phyloP scores from a whole-genome alignment of 2,113 vertebrate species.

The Heptranchias perlo region DNA sequence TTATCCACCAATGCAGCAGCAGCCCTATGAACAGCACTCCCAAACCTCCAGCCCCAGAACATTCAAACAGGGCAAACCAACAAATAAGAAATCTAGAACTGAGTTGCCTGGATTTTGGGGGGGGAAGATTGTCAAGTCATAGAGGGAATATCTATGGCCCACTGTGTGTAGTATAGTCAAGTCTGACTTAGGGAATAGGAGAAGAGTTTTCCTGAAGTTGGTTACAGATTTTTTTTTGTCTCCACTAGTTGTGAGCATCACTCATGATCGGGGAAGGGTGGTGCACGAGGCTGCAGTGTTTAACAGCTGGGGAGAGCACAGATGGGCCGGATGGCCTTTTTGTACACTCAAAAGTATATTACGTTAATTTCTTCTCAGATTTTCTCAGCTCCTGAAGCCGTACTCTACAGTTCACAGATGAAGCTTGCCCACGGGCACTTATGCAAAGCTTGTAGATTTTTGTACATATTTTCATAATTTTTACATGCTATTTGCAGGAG shows the following conservation, averaged over 20 bases:
- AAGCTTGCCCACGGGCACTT: background rate
- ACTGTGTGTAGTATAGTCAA: background rate
- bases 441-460: background rate
- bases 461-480: background rate
- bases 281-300: background rate
- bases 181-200: background rate
- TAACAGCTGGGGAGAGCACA: background rate
- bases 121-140: background rate
- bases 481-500: background rate
- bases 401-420: background rate
- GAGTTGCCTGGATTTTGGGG: background rate
- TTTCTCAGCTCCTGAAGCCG: background rate
- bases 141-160: background rate
- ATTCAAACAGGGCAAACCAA: background rate
- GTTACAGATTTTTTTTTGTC: background rate
- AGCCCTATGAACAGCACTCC: background rate
- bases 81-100: background rate
- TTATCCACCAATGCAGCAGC: too few relatives aligned
- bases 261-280: background rate
- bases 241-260: background rate
- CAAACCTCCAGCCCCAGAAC: background rate
- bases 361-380: background rate
- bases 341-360: background rate
- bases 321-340: background rate
- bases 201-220: background rate